These are phyloP conservation scores for Pherbina coryleti DNA, from an alignment of 2,888 invertebrate species.

Conservation along the genomic window DNA sequence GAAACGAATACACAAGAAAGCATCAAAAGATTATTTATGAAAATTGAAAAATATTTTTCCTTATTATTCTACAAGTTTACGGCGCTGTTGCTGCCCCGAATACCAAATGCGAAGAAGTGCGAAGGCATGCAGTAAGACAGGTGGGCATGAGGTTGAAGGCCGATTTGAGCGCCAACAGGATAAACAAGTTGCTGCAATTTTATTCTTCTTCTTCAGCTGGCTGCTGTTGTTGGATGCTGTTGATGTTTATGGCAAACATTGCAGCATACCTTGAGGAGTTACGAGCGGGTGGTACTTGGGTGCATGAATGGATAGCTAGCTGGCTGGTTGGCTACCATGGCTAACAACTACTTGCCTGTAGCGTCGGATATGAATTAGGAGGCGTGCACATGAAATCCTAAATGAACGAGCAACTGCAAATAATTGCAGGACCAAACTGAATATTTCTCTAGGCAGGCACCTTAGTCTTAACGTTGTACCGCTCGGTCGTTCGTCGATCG, in stretches of 20 bases:
- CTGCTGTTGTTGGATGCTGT: constrained; percentile 15
- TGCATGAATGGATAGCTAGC: neutral
- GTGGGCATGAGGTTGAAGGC: neutral
- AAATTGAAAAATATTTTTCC: constrained; percentile 59
- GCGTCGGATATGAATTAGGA: neutral
- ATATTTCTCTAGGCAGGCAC: neutral
- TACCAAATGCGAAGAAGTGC: constrained; percentile 31
- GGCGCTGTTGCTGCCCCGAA: constrained; percentile 41
- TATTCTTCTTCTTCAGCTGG: neutral
- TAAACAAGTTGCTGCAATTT: neutral
- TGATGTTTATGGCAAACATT: constrained; percentile 36
- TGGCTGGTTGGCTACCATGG: neutral
- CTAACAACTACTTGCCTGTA: neutral
- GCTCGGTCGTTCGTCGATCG: neutral
- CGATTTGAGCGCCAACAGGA: neutral
- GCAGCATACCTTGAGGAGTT: constrained; percentile 17
- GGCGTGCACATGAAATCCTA: constrained; percentile 1
- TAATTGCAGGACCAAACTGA: neutral
- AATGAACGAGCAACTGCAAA: neutral
- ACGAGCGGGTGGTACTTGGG: neutral
- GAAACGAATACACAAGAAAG: constrained; percentile 41
- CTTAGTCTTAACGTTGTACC: neutral
- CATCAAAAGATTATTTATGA: constrained; percentile 60
- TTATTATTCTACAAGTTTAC: constrained; percentile 48
- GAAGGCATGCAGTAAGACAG: neutral